Conservation (phyloP, 2,113 vertebrate species). For the Tricholaema leucomelas region DNA sequence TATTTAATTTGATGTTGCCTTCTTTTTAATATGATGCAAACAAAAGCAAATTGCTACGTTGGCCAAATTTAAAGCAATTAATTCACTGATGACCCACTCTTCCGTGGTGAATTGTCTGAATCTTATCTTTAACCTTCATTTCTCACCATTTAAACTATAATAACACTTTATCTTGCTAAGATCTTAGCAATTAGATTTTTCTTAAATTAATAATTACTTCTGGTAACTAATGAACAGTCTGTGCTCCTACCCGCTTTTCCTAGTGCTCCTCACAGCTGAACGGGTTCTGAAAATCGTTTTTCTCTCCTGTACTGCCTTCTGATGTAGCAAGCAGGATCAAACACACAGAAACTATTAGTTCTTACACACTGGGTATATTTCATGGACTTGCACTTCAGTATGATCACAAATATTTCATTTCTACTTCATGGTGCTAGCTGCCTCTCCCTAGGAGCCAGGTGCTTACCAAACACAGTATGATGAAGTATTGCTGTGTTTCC, state of each 20-base stretch:
- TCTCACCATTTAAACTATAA: not conserved
- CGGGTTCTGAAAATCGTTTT: not conserved
- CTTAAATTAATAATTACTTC: not conserved
- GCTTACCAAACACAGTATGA: conserved; percentile 1
- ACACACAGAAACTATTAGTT: not conserved
- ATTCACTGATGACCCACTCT: not conserved
- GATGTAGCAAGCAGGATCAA: not conserved
- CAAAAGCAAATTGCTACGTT: not conserved
- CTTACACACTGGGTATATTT: not conserved
- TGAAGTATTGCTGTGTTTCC: conserved; percentile 10
- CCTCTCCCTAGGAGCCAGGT: conserved; percentile 10
- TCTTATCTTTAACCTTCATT: not conserved
- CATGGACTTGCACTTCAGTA: not conserved
- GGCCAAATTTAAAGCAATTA: not conserved
- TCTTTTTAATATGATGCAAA: not conserved
- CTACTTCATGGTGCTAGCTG: not conserved
- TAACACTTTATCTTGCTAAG: not conserved
- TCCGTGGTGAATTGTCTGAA: not conserved
- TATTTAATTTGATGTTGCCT: not conserved
- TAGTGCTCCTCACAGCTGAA: not conserved
- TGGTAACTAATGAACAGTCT: not conserved
- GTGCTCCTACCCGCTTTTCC: not conserved
- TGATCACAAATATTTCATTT: conserved; percentile 1
- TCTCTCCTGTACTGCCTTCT: not conserved
- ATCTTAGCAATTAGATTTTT: not conserved